Evolutionary conservation across 1,140 invertebrate species (phyloP), one percentile per base, ranked within the genome.

Genomic region (Eupeodes corollae): DNA sequence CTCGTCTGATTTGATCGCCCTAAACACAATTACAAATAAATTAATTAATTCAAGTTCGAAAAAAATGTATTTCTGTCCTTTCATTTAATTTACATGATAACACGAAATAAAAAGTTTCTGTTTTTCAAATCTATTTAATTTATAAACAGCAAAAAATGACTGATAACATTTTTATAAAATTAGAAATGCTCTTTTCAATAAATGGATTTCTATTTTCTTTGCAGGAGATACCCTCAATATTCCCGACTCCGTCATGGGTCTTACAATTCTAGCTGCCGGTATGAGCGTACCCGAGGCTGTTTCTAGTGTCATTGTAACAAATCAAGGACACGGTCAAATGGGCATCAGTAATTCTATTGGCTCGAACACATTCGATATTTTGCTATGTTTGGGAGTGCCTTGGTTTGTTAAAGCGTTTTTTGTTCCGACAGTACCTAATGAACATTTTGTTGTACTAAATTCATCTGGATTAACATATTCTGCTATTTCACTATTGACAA

Each of bases 271-370:
- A 1, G 79, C 79, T 5, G 75, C 80, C 11, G 84, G 84, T 21
- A 84, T 79, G 10, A 84, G 81, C 56, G 77, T 91, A 3, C 88
- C 88, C 0, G 88, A 92, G 71, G 83, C 85, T 14, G 80, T 90
- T 0, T 84, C 83, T 1, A 85, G 83, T 56, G 79, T 85, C 2
- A 84, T 88, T 39, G 84, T 88, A 0, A 78, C 80, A 15, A 80
- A 80, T 58, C 82, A 86, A 77, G 85, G 84, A 77, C 69, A 86
- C 54, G 85, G 84, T 16, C 80, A 82, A 5, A 91, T 90, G 86
- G 86, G 86, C 5, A 82, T 91, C 48, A 85, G 83, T 60, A 91
- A 88, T 63, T 86, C 86, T 0, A 83, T 91, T 50, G 86, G 86
- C 10, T 89, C 86, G 0, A 91, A 90, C 56, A 90, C 87, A 1